Base-by-base conservation (phyloP, 2,888 invertebrate genomes). In the Tiphia femorata region DNA sequence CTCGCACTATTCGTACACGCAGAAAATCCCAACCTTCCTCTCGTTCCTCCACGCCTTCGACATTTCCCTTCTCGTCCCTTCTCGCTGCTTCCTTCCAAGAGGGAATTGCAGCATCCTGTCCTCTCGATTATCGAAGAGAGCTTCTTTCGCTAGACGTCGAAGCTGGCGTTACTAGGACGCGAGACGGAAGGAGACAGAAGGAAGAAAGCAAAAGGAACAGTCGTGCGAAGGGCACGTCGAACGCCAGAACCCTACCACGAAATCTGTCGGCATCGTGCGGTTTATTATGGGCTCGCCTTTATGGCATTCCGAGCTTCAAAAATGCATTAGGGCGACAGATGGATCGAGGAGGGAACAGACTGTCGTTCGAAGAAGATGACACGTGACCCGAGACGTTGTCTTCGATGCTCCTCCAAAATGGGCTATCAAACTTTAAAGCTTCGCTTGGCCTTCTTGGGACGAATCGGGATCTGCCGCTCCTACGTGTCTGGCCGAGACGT, bases 311-410 rank as follows among this genome's bases (percentile, higher is more conserved):
- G 52, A 62, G 60, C 55, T 65, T 66, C 62, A 65, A 73, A 68
- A 67, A 72, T 71, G 67, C 71, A 71, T 74, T 67, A 70, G 71
- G 59, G 49, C 65, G 59, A 67, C 64, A 70, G 67, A 63, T 62
- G 29, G 58, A 40, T 29, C 37, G 46, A 49, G n/a, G n/a, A n/a
- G n/a, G n/a, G 62, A 65, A 64, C 59, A 58, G 62, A 54, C 55
- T 58, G 49, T 59, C 53, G n/a, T 37, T 21, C 50, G 56, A 12
- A 29, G 29, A 10, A 29, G 29, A 2, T 3, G 2, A 25, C 25
- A 8, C 38, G 20, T 38, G 6, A 5, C 7, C 35, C 43, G 42
- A 30, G 54, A 47, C 51, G 52, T 49, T 49, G 52, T 41, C 43
- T 41, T 49, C 38, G 20, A 50, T 51, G 37, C 41, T 23, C 30